Conservation (phyloP, 2,113 vertebrate species). For the Hyla sarda region DNA sequence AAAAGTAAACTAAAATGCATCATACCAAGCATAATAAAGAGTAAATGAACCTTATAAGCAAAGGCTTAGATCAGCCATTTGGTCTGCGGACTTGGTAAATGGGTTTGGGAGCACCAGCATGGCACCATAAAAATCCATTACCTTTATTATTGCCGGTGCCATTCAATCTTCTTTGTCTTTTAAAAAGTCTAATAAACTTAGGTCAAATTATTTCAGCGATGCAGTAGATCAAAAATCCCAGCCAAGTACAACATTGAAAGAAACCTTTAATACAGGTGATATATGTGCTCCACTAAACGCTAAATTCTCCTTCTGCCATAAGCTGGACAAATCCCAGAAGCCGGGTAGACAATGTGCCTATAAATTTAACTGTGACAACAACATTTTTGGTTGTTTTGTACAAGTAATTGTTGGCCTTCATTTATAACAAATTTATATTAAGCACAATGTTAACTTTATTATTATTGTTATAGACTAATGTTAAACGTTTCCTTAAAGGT, state of each 20-base stretch:
- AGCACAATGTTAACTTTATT: too few species aligned
- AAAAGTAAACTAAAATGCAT: not conserved
- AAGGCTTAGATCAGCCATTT: not conserved
- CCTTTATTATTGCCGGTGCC: not conserved
- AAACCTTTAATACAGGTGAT: constrained; percentile 5
- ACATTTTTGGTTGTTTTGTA: not conserved
- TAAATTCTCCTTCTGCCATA: constrained; percentile 5
- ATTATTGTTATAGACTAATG: too few species aligned
- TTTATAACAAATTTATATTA: too few species aligned
- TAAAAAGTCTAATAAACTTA: not conserved
- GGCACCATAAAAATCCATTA: not conserved
- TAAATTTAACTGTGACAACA: not conserved
- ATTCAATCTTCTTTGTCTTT: not conserved
- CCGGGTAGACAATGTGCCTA: constrained; percentile 2
- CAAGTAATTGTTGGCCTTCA: not conserved
- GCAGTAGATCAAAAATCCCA: not conserved
- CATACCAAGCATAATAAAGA: not conserved
- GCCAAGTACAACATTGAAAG: not conserved
- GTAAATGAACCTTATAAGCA: not conserved
- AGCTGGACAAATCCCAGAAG: not conserved
- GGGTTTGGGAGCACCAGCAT: not conserved
- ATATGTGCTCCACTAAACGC: not conserved
- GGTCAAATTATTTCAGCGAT: constrained; percentile 6
- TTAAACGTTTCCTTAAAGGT: too few species aligned
- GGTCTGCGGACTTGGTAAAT: not conserved